These are phyloP conservation scores for Drosophila mayaguana DNA, from an alignment of 2,888 invertebrate genomes.

Conservation along the genomic window DNA sequence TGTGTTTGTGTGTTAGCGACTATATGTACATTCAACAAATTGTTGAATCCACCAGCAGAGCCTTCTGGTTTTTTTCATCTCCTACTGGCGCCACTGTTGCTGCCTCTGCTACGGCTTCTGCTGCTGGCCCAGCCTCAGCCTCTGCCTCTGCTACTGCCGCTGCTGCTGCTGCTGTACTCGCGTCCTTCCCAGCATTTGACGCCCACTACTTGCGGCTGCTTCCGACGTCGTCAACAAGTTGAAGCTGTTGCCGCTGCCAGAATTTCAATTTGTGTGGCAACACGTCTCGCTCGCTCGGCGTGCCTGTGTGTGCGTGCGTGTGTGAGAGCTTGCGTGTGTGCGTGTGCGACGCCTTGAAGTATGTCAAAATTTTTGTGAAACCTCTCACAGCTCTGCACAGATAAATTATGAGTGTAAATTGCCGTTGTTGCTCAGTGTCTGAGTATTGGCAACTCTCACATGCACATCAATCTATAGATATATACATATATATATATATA, in stretches of 20 bases:
- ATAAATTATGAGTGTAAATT: conserved; percentile 72
- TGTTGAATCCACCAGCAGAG: conserved; percentile 76
- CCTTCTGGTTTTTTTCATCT: conserved; percentile 60
- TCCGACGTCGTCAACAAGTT: conserved; percentile 76
- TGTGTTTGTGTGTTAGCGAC: conserved; percentile 5
- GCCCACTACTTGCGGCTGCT: conserved; percentile 70
- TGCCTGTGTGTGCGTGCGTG: conserved; percentile 29
- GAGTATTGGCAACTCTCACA: conserved; percentile 43
- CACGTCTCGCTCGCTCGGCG: conserved; percentile 18
- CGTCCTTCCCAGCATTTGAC: conserved; percentile 51
- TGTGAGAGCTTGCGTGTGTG: conserved; percentile 32
- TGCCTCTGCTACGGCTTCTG: conserved; percentile 20
- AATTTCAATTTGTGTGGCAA: conserved; percentile 51
- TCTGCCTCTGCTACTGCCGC: conserved; percentile 37
- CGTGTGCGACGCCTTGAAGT: conserved; percentile 60
- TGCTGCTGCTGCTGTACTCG: conserved; percentile 30
- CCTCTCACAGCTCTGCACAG: conserved; percentile 40
- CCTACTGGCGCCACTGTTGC: conserved; percentile 35
- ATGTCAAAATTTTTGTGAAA: conserved; percentile 64
- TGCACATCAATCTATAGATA: conserved; percentile 9
- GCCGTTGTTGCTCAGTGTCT: conserved; percentile 57
- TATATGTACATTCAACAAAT: conserved; percentile 76
- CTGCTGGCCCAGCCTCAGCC: conserved; percentile 6
- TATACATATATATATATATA: neutral
- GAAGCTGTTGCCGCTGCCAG: conserved; percentile 74